Evolutionary conservation across 2,888 invertebrate genomes (phyloP).

Genomic region (Hypercompe scribonia): DNA sequence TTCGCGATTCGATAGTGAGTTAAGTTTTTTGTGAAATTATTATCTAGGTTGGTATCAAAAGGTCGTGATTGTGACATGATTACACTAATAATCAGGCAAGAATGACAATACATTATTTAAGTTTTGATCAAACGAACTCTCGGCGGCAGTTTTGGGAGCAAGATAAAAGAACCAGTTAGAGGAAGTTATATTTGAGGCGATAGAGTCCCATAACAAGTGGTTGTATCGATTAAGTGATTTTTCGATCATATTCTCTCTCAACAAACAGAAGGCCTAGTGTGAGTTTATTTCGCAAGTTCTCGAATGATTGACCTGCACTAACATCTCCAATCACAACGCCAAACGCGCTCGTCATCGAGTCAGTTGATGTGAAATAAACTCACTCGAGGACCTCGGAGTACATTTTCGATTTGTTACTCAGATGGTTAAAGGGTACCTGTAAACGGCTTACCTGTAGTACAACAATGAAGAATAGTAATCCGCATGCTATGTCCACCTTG

Average conservation of each 20-base stretch:
- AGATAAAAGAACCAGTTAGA: too few relatives aligned
- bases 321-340: neutral
- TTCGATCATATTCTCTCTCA: neutral
- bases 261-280: neutral
- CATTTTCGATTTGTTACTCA: neutral
- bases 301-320: too few relatives aligned
- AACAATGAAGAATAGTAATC: conserved; percentile 97
- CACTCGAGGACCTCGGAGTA: neutral
- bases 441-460: conserved; percentile 96
- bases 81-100: too few relatives aligned
- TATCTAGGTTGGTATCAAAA: too few relatives aligned
- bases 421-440: neutral
- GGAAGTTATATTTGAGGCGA: neutral
- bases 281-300: neutral
- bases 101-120: conserved; percentile 1
- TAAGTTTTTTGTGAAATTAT: too few relatives aligned
- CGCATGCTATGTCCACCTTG: conserved; percentile 96
- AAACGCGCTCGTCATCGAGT: neutral
- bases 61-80: too few relatives aligned
- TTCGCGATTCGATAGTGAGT: too few relatives aligned
- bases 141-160: neutral
- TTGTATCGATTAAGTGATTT: too few relatives aligned
- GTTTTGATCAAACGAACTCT: neutral
- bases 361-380: too few relatives aligned
- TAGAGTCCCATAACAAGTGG: neutral